phyloP scores from a whole-genome alignment of 2,797 vertebrate genomes.

The Australoheros facetus region DNA sequence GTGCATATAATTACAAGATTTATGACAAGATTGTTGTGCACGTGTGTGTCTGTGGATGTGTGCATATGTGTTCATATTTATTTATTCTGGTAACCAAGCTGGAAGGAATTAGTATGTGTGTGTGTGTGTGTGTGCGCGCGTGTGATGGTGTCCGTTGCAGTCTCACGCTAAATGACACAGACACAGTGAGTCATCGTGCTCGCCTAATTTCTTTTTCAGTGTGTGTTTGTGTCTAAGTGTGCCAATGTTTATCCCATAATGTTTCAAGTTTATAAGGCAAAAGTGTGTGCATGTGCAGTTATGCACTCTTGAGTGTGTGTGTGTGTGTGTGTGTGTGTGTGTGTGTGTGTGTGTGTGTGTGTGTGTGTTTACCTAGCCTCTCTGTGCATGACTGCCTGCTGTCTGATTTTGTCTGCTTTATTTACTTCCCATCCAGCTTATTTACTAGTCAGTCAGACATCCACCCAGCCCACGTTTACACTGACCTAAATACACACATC shows the following conservation, averaged over 20 bases:
- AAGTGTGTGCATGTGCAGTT: neutral
- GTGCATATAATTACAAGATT: constrained; percentile 54
- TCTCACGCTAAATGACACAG: constrained; percentile 32
- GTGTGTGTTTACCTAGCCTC: constrained; percentile 45
- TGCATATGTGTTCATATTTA: constrained; percentile 52
- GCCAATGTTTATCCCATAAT: constrained; percentile 39
- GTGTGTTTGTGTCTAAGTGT: constrained; percentile 18
- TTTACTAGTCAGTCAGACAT: constrained; percentile 67
- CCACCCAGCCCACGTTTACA: constrained; percentile 51
- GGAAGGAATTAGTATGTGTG: neutral
- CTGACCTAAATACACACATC: constrained; percentile 62
- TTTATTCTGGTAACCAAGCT: constrained; percentile 46
- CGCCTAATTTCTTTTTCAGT: constrained; percentile 36
- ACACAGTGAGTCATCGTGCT: constrained; percentile 47
- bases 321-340: neutral
- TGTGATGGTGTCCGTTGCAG: constrained; percentile 23
- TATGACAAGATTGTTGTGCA: constrained; percentile 52
- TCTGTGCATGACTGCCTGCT: constrained; percentile 51
- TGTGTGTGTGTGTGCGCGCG: neutral
- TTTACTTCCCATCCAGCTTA: constrained; percentile 59
- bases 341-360: constrained; percentile 10
- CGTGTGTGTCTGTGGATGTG: constrained; percentile 29
- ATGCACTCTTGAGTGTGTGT: neutral
- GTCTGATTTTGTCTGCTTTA: constrained; percentile 64
- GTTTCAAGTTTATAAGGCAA: constrained; percentile 36